Conservation (phyloP, 1,140 invertebrate species). For the Andricus grossulariae region DNA sequence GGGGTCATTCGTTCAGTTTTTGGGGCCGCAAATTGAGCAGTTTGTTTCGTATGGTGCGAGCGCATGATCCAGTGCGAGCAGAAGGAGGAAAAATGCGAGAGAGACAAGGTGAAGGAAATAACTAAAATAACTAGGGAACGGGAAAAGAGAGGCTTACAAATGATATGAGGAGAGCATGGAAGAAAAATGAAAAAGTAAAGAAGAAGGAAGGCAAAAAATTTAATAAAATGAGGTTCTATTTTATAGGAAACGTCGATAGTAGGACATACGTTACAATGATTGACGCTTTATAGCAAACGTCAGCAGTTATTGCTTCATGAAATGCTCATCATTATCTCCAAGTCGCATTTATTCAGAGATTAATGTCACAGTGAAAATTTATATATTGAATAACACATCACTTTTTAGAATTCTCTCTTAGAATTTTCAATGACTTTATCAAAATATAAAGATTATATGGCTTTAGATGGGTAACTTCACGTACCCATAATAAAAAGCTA, state of each 20-base stretch:
- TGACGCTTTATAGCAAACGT: background rate
- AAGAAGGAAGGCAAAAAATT: background rate
- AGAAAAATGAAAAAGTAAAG: background rate
- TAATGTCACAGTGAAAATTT: background rate
- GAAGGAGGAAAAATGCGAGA: background rate
- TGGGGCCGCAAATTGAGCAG: too few relatives aligned
- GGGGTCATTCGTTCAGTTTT: too few relatives aligned
- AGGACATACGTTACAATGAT: background rate
- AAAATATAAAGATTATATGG: too few relatives aligned
- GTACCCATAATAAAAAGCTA: too few relatives aligned
- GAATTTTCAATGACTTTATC: too few relatives aligned
- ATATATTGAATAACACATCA: background rate
- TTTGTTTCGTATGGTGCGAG: background rate
- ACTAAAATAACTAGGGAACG: background rate
- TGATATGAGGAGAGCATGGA: background rate
- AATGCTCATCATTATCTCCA: background rate
- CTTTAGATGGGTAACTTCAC: too few relatives aligned
- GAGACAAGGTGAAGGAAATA: background rate
- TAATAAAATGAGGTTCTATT: background rate
- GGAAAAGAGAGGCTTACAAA: background rate
- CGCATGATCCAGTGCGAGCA: background rate
- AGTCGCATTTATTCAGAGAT: background rate
- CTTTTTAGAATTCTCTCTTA: too few relatives aligned
- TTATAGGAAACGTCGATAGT: background rate
- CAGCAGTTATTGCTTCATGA: background rate